phyloP scores from a whole-genome alignment of 2,113 vertebrate genomes.

The Dendropsophus ebraccatus region DNA sequence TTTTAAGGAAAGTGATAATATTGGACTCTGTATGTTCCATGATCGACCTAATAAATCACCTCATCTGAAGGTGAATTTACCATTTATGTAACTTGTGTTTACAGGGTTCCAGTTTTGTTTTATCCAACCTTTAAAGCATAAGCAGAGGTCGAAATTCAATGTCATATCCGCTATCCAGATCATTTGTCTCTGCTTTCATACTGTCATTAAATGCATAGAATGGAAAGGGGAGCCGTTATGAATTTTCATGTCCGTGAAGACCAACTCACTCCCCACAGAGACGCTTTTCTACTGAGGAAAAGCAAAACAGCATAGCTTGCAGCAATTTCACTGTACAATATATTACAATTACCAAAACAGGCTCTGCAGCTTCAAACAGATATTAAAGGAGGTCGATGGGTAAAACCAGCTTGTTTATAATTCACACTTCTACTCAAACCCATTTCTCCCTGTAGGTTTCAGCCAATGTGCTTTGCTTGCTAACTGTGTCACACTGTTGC shows the following conservation, averaged over 20 bases:
- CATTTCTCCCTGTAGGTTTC: conserved; percentile 41
- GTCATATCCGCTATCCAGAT: neutral
- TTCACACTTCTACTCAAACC: conserved; percentile 13
- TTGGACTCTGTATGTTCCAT: neutral
- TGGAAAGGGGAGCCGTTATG: neutral
- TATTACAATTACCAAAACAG: conserved; percentile 11
- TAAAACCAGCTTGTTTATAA: conserved; percentile 45
- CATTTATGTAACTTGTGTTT: neutral
- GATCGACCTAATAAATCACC: neutral
- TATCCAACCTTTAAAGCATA: neutral
- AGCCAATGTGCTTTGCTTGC: conserved; percentile 46
- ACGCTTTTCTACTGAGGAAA: neutral
- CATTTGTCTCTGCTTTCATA: conserved; percentile 6
- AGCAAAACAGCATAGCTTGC: conserved; percentile 9
- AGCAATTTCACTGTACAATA: neutral
- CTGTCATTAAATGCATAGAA: neutral
- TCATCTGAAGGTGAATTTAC: neutral
- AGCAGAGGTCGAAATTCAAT: neutral
- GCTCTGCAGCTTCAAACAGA: neutral
- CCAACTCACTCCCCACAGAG: neutral
- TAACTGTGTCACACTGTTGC: conserved; percentile 46
- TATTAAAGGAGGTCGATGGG: conserved; percentile 27
- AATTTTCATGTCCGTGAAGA: neutral
- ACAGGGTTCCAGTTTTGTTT: neutral
- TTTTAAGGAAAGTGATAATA: neutral